Percentiles rank a stretch among this genome's conserved stretches.
Conservation (phyloP, 2,888 invertebrate genomes). For the Andrena bicolor region DNA sequence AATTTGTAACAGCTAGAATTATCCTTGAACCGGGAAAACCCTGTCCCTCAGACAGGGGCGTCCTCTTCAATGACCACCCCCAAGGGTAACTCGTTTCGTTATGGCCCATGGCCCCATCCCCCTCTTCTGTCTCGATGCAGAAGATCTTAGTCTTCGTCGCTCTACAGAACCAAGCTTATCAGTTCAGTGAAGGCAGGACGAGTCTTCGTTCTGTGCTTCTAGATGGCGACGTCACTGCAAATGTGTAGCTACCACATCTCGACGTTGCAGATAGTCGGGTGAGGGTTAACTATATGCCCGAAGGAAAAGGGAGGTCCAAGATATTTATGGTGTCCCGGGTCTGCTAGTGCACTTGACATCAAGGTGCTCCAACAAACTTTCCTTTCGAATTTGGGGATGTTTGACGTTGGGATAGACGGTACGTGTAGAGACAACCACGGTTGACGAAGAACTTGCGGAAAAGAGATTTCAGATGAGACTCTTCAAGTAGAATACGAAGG, state of each 20-base stretch:
- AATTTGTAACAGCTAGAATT: background rate
- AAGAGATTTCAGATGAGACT: background rate
- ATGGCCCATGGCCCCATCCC: too few species aligned
- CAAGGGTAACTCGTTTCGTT: too few species aligned
- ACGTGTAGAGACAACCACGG: background rate
- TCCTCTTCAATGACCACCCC: too few species aligned
- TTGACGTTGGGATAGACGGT: background rate
- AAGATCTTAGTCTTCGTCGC: background rate
- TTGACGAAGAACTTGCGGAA: background rate
- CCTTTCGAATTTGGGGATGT: background rate
- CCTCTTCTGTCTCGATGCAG: background rate
- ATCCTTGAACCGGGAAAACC: too few species aligned
- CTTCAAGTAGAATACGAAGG: background rate
- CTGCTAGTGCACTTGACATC: too few species aligned
- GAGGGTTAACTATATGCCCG: background rate
- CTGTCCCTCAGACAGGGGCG: too few species aligned
- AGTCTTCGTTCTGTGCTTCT: background rate
- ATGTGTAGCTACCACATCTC: background rate
- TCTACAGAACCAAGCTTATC: background rate
- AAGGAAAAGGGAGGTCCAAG: background rate
- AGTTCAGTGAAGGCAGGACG: background rate
- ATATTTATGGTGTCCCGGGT: too few species aligned
- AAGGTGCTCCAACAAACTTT: background rate
- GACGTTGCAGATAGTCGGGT: background rate
- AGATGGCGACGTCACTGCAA: slow-evolving; percentile 25